A percentile compares a stretch with the other conserved stretches of the same genome.
Conservation (phyloP, 2,888 invertebrate genomes). For the Athetis lepigone region DNA sequence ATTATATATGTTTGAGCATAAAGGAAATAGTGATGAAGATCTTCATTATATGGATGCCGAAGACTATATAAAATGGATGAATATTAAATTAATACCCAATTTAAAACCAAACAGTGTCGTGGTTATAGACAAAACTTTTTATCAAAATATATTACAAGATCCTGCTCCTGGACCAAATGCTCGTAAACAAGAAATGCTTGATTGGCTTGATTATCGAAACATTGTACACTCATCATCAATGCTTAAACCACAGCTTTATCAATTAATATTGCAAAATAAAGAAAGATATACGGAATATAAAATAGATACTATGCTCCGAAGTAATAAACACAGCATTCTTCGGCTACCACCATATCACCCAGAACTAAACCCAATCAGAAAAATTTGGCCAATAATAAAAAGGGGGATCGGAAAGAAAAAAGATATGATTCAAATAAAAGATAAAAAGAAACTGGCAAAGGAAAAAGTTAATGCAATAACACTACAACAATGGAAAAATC, state of each 20-base stretch:
- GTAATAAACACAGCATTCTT: conserved; percentile 8
- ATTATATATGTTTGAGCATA: conserved; percentile 22
- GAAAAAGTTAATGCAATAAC: conserved; percentile 18
- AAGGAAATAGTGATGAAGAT: neutral
- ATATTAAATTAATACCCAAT: conserved; percentile 25
- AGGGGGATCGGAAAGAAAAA: conserved; percentile 4
- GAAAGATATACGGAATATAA: conserved; percentile 21
- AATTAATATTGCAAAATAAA: conserved; percentile 30
- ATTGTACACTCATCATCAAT: conserved; percentile 32
- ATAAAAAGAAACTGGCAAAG: neutral
- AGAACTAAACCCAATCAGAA: conserved; percentile 25
- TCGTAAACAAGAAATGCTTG: conserved; percentile 35
- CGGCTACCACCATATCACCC: conserved; percentile 25
- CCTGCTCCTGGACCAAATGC: conserved; percentile 21
- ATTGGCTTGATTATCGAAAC: conserved; percentile 33
- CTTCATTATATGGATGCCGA: conserved; percentile 9
- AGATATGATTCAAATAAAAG: neutral
- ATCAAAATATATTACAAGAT: conserved; percentile 29
- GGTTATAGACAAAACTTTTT: conserved; percentile 29
- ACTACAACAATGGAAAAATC: conserved; percentile 22
- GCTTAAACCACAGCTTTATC: conserved; percentile 43
- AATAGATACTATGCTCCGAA: conserved; percentile 24
- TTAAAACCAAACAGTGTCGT: conserved; percentile 36
- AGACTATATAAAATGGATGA: conserved; percentile 31
- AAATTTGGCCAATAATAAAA: conserved; percentile 28